Evolutionary conservation across 2,797 vertebrate species (phyloP).

Genomic region (Dryobates pubescens): DNA sequence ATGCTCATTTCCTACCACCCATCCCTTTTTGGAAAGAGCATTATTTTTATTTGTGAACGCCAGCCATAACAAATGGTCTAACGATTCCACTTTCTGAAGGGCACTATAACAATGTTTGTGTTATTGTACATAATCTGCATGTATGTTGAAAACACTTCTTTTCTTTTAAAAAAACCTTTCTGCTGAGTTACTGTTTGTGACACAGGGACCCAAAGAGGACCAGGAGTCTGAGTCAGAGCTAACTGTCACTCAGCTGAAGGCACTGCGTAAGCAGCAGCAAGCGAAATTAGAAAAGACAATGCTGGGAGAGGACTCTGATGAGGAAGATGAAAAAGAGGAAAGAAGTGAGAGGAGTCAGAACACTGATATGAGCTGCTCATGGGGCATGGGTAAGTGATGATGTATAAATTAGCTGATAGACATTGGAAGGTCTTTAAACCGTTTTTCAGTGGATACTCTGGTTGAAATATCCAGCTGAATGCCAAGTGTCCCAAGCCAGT

Average conservation of each 20-base stretch:
- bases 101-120: rapidly evolving
- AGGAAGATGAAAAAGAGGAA: slow-evolving; percentile 77
- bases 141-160: not conserved
- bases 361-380: slow-evolving; percentile 88
- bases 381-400: slow-evolving; percentile 92
- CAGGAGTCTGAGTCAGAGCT: slow-evolving; percentile 93
- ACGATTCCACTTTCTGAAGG: not conserved
- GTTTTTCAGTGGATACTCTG: not conserved
- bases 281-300: slow-evolving; percentile 90
- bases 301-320: slow-evolving; percentile 92
- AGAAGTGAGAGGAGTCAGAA: slow-evolving; percentile 68
- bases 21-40: not conserved
- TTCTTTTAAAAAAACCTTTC: not conserved
- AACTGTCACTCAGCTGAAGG: slow-evolving; percentile 91
- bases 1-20: not conserved
- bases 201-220: slow-evolving; percentile 92
- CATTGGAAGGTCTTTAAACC: not conserved
- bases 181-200: not conserved
- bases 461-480: not conserved
- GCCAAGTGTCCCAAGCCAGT: not conserved
- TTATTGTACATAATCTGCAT: not conserved
- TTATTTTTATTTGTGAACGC: not conserved
- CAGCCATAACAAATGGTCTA: not conserved
- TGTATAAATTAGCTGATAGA: rapidly evolving
- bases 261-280: slow-evolving; percentile 84